Conservation (phyloP, 2,113 vertebrate genomes). For the Aramus guarauna region DNA sequence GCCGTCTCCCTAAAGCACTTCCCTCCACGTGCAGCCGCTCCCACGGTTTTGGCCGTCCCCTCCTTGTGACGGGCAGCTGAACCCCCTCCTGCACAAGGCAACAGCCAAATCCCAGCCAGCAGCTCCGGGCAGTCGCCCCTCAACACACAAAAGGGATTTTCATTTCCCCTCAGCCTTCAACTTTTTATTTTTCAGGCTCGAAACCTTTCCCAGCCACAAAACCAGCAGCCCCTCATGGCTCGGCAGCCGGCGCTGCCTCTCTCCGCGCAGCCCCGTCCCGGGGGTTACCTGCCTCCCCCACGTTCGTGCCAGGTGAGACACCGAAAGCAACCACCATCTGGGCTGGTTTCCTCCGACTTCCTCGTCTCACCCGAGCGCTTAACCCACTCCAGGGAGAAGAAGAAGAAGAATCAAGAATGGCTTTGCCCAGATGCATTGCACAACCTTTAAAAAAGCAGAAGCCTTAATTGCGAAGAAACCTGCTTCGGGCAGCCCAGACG, state of each 20-base stretch:
- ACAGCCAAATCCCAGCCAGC: not conserved
- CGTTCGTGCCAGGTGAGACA: not conserved
- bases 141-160: rapidly evolving
- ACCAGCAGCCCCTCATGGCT: not conserved
- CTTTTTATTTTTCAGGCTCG: not conserved
- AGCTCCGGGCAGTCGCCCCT: not conserved
- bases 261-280: not conserved
- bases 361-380: not conserved
- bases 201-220: not conserved
- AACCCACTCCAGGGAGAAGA: not conserved
- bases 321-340: not conserved
- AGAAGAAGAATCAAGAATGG: conserved; percentile 17
- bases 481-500: not conserved
- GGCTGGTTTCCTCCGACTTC: conserved; percentile 12
- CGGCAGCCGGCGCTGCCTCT: not conserved
- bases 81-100: rapidly evolving
- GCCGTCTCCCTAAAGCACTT: rapidly evolving
- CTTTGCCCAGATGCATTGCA: conserved; percentile 5
- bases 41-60: rapidly evolving
- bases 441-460: conserved; percentile 56
- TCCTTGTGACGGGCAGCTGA: not conserved
- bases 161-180: not conserved
- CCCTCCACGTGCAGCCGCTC: rapidly evolving
- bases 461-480: not conserved
- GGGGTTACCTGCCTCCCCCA: not conserved